Base-by-base conservation (phyloP, 1,140 invertebrate species). In the Drosophila miranda region DNA sequence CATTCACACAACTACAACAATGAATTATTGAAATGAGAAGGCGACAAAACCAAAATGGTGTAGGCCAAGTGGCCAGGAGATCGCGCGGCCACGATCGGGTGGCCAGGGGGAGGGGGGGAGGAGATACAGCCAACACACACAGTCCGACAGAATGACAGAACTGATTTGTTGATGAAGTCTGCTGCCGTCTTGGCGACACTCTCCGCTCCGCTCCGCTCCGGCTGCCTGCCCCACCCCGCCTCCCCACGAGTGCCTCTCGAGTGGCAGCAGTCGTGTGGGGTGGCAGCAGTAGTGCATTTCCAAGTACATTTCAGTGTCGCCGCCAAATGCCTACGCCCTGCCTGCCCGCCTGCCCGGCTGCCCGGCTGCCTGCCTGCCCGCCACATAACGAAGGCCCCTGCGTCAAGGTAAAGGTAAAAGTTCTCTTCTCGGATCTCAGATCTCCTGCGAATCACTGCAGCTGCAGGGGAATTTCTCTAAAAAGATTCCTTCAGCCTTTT, bases 1-100 rank as follows among this genome's bases (percentile, higher is more conserved):
- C 30, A 30, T 30, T 30, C 30, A 30, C 30, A 30, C 71, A 73
- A 72, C 80, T 61, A 84, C 72, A 84, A 79, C 76, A 84, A 84
- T 84, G 80, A 82, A 50, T 78, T 87, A 86, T 86, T 86, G 74
- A 86, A 86, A 86, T 77, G 81, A 86, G 82, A 81, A 73, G 59
- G 72, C 79, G 59, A 71, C 78, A 62, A 63, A 87, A 81, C 82
- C 75, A 87, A 87, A 87, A 87, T 87, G 83, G 82, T 87, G 83
- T 82, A 66, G 82, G 82, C 75, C 63, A 76, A 64, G 59, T 75
- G 77, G 66, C 57, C 44, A 63, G 14, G 59, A 62, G 61, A 67
- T 67, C 64, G 26, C n/a, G 11, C 30, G 74, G 66, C 57, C 44
- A 63, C 11, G 52, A 68, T 56, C 62, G n/a, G 8, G 14, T 28